Evolutionary conservation across 1,140 invertebrate genomes (phyloP).

Genomic region (Drosophila pandora): DNA sequence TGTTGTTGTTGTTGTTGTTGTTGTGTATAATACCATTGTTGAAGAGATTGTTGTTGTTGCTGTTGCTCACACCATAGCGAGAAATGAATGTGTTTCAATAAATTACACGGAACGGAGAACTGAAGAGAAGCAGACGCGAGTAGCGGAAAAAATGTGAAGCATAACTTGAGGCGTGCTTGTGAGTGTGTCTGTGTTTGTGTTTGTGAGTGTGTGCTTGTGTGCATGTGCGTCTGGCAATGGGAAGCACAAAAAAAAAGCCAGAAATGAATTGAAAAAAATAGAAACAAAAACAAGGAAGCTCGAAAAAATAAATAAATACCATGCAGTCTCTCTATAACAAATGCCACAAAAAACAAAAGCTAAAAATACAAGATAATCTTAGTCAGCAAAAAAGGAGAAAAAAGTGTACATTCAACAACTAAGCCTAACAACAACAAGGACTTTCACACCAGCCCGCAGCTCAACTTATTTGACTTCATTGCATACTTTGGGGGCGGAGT

Average conservation of each 20-base stretch:
- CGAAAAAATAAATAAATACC: slow-evolving; percentile 7
- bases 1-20: slow-evolving; percentile 31
- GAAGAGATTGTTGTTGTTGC: slow-evolving; percentile 14
- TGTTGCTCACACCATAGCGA: slow-evolving; percentile 65
- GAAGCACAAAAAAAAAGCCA: slow-evolving; percentile 51
- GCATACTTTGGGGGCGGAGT: slow-evolving; percentile 69
- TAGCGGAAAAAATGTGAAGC: slow-evolving; percentile 54
- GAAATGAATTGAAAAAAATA: slow-evolving; percentile 29
- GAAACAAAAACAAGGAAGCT: slow-evolving; percentile 35
- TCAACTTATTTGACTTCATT: slow-evolving; percentile 72
- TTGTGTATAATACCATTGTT: slow-evolving; percentile 16
- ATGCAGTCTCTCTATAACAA: neutral
- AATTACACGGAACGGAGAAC: slow-evolving; percentile 58
- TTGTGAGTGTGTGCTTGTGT: slow-evolving; percentile 26
- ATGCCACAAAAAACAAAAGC: slow-evolving; percentile 2
- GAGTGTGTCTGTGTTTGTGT: slow-evolving; percentile 5
- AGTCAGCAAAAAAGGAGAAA: slow-evolving; percentile 8
- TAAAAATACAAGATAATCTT: slow-evolving; percentile 12
- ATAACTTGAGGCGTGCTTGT: slow-evolving; percentile 58
- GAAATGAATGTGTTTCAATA: slow-evolving; percentile 80
- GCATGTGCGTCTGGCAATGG: slow-evolving; percentile 52
- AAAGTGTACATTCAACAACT: slow-evolving; percentile 8
- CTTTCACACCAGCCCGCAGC: slow-evolving; percentile 10
- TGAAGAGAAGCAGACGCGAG: slow-evolving; percentile 22
- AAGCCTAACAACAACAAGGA: slow-evolving; percentile 20